Percentiles rank a stretch among this genome's conserved stretches.
Conservation (phyloP, 1,140 invertebrate genomes). For the Onthophagus taurus region DNA sequence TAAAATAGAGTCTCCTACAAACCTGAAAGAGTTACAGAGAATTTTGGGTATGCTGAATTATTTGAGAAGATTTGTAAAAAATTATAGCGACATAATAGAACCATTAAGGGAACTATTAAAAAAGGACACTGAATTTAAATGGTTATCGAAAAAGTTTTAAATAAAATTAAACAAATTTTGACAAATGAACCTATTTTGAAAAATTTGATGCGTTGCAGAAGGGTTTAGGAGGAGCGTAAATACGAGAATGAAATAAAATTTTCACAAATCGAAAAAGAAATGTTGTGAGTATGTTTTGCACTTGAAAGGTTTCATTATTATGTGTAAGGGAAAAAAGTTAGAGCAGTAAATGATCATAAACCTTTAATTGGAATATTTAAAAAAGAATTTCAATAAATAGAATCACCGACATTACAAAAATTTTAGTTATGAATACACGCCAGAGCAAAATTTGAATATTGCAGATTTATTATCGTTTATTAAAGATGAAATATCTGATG, state of each 20-base stretch:
- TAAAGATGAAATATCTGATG: conserved; percentile 1
- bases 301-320: neutral
- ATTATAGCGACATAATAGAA: conserved; percentile 21
- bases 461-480: neutral
- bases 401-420: neutral
- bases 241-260: neutral
- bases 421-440: neutral
- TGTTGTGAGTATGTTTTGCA: neutral
- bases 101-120: conserved; percentile 21
- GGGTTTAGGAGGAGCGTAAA: neutral
- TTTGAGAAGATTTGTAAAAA: neutral
- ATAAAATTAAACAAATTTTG: neutral
- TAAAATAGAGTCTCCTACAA: neutral
- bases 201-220: conserved; percentile 11
- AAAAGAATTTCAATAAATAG: neutral
- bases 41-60: conserved; percentile 12
- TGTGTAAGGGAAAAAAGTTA: neutral
- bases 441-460: neutral
- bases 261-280: neutral
- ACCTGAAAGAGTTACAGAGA: conserved; percentile 10
- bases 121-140: conserved; percentile 20
- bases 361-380: neutral
- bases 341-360: conserved; percentile 1
- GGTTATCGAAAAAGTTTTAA: conserved; percentile 4
- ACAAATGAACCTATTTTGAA: neutral